Evolutionary conservation across 2,113 vertebrate genomes (phyloP).

Genomic region (Hippocampus zosterae): DNA sequence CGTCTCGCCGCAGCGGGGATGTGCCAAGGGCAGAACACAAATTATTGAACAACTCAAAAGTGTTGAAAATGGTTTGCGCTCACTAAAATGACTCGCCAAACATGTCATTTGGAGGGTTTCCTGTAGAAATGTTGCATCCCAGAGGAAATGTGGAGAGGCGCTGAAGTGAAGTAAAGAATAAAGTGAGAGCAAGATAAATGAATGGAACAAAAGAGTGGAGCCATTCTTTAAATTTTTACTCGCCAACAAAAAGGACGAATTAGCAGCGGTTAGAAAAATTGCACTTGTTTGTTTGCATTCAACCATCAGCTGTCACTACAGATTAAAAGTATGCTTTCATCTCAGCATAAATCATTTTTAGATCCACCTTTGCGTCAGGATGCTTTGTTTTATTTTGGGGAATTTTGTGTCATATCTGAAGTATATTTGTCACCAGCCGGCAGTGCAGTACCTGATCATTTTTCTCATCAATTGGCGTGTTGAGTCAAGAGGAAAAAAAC

Average conservation of each 20-base stretch:
- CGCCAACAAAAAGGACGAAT: neutral
- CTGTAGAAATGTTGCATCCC: too few species aligned
- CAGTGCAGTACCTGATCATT: neutral
- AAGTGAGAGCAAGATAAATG: too few species aligned
- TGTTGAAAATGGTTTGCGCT: too few species aligned
- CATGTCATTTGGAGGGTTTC: too few species aligned
- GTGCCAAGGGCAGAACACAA: too few species aligned
- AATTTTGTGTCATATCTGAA: neutral
- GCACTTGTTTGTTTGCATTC: neutral
- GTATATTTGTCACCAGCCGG: neutral
- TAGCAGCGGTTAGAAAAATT: neutral
- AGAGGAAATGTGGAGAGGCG: too few species aligned
- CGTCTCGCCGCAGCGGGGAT: too few species aligned
- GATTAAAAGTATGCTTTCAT: neutral
- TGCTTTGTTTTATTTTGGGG: neutral
- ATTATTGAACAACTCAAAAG: too few species aligned
- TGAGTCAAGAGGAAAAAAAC: constrained; percentile 5
- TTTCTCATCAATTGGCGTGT: constrained; percentile 2
- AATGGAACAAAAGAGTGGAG: too few species aligned
- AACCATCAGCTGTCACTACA: neutral
- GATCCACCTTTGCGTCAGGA: neutral
- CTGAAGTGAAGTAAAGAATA: too few species aligned
- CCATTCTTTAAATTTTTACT: neutral
- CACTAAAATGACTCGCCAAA: too few species aligned
- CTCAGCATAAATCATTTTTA: neutral